These are phyloP conservation scores for Drosophila obscura DNA, from an alignment of 1,140 invertebrate genomes.

Conservation along the genomic window DNA sequence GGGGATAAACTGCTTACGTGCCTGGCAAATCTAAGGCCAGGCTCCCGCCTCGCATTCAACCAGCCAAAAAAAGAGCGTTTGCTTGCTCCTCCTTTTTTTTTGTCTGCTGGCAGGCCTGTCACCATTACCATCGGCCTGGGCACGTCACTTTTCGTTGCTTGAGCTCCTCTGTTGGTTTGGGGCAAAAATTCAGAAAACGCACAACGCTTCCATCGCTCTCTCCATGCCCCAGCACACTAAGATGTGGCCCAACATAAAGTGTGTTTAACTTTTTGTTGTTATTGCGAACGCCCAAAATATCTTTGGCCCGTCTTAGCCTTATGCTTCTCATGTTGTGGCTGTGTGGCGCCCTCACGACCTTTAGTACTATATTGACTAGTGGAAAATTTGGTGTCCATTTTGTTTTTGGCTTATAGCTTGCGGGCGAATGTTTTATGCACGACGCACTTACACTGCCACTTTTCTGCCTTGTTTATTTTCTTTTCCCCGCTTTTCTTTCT, in stretches of 20 bases:
- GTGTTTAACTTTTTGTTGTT: slow-evolving; percentile 71
- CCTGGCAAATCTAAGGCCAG: slow-evolving; percentile 36
- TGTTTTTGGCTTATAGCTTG: slow-evolving; percentile 71
- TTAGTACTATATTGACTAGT: slow-evolving; percentile 75
- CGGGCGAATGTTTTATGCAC: slow-evolving; percentile 76
- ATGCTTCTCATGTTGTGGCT: slow-evolving; percentile 35
- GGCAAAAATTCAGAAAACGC: slow-evolving; percentile 58
- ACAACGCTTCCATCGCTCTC: slow-evolving; percentile 16
- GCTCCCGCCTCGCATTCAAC: neutral
- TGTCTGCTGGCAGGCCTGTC: slow-evolving; percentile 54
- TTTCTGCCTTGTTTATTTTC: slow-evolving; percentile 30
- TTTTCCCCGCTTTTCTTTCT: slow-evolving; percentile 37
- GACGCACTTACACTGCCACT: slow-evolving; percentile 59
- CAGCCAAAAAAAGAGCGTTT: slow-evolving; percentile 1
- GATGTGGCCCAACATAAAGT: slow-evolving; percentile 65
- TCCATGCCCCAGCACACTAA: slow-evolving; percentile 27
- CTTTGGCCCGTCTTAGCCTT: slow-evolving; percentile 59
- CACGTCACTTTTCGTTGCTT: slow-evolving; percentile 73
- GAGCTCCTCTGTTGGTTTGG: slow-evolving; percentile 60
- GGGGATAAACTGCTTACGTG: slow-evolving; percentile 73
- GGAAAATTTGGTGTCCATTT: slow-evolving; percentile 65
- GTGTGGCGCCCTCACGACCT: slow-evolving; percentile 48
- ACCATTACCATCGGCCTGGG: slow-evolving; percentile 45
- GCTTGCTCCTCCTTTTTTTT: slow-evolving; percentile 38
- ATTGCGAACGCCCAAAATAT: slow-evolving; percentile 62